Percentiles rank a stretch among this genome's conserved stretches.
phyloP scores from a whole-genome alignment of 2,888 invertebrate genomes.

The Chesias legatella region DNA sequence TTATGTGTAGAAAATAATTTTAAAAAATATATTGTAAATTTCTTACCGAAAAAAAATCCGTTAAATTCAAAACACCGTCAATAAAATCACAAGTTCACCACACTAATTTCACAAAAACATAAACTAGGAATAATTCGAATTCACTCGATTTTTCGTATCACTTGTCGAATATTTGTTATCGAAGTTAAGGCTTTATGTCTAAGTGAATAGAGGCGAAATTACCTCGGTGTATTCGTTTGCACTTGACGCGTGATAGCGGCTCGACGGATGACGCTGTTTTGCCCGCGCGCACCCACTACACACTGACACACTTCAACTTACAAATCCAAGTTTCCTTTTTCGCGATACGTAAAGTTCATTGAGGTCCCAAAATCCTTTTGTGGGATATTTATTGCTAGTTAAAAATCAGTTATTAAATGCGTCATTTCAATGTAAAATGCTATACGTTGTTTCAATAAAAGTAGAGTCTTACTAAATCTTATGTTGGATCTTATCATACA shows the following conservation, averaged over 20 bases:
- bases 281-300: conserved; percentile 51
- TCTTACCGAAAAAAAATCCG: conserved; percentile 22
- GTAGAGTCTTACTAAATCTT: too few species aligned
- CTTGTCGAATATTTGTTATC: conserved; percentile 8
- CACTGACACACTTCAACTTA: conserved; percentile 51
- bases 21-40: too few species aligned
- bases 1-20: too few species aligned
- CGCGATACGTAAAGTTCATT: conserved; percentile 17
- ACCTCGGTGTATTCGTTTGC: conserved; percentile 22
- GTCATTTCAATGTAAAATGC: too few species aligned
- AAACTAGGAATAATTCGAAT: conserved; percentile 3
- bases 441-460: too few species aligned
- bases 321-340: conserved; percentile 38
- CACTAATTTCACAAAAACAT: conserved; percentile 6
- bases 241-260: conserved; percentile 58
- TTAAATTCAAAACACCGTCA: conserved; percentile 13
- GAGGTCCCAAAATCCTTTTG: conserved; percentile 11
- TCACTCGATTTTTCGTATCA: conserved; percentile 8
- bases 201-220: conserved; percentile 35
- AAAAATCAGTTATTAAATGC: too few species aligned
- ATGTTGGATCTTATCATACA: too few species aligned
- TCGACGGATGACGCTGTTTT: conserved; percentile 60
- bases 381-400: not conserved
- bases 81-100: conserved; percentile 22
- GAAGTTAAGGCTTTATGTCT: not conserved